Conservation (phyloP, 2,888 invertebrate species). For the Stenichneumon culpator region DNA sequence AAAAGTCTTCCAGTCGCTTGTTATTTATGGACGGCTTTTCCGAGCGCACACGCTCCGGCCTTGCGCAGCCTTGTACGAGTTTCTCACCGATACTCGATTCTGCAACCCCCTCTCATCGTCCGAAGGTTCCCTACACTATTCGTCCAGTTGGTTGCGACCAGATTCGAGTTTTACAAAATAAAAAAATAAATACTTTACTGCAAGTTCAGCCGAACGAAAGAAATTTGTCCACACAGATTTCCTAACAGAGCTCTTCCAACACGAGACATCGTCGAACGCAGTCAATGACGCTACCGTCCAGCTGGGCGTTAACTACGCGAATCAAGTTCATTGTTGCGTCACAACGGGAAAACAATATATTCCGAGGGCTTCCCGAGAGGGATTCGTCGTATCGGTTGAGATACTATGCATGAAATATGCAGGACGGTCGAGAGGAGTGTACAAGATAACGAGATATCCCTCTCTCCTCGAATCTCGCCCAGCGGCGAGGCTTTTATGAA, state of each 20-base stretch:
- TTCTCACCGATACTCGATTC: not conserved
- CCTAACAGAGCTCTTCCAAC: not conserved
- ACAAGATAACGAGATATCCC: slow-evolving; percentile 1
- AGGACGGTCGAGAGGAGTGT: not conserved
- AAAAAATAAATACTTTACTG: too few species aligned
- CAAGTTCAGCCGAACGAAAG: too few species aligned
- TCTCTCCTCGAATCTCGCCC: not conserved
- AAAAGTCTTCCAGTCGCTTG: not conserved
- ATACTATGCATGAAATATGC: not conserved
- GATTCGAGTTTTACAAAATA: too few species aligned
- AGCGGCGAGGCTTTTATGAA: slow-evolving; percentile 52
- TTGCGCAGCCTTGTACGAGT: not conserved
- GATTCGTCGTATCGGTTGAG: not conserved
- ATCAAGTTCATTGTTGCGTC: not conserved
- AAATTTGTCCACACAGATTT: too few species aligned
- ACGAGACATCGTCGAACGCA: not conserved
- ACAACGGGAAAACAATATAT: not conserved
- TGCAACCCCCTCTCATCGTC: too few species aligned
- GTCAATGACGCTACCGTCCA: not conserved
- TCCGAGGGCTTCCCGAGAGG: not conserved
- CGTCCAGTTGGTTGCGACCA: too few species aligned
- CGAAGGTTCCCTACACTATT: too few species aligned
- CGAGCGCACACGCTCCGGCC: not conserved
- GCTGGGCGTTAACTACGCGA: slow-evolving; percentile 4
- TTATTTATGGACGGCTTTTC: slow-evolving; percentile 28